These are phyloP conservation scores for Drosophila neonasuta DNA, from an alignment of 2,888 invertebrate species.

Conservation along the genomic window DNA sequence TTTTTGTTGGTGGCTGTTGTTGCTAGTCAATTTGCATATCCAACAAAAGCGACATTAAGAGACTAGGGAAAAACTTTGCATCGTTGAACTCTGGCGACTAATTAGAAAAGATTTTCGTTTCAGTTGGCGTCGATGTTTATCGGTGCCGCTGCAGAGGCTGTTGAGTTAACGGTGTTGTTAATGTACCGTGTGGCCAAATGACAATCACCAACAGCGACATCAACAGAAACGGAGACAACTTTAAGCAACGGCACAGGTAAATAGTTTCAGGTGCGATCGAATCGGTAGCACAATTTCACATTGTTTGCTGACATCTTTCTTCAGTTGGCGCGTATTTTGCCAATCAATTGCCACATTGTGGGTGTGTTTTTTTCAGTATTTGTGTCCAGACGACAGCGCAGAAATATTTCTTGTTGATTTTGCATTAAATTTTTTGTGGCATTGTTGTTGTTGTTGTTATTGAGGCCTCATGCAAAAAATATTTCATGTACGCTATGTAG, in stretches of 20 bases:
- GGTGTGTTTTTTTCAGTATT: conserved; percentile 39
- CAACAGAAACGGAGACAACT: neutral
- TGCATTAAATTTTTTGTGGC: conserved; percentile 60
- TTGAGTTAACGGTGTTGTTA: conserved; percentile 57
- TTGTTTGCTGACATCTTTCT: conserved; percentile 65
- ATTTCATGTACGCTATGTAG: conserved; percentile 52
- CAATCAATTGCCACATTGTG: conserved; percentile 70
- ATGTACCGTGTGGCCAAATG: conserved; percentile 54
- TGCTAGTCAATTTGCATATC: conserved; percentile 62
- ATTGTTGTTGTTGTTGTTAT: conserved; percentile 16
- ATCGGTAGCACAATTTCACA: conserved; percentile 69
- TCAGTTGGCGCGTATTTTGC: conserved; percentile 51
- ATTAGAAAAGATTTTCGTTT: conserved; percentile 67
- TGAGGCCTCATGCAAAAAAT: conserved; percentile 67
- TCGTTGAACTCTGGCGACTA: conserved; percentile 55
- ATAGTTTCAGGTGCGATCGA: conserved; percentile 51
- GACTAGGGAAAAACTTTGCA: conserved; percentile 62
- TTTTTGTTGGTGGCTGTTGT: conserved; percentile 20
- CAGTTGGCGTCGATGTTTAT: conserved; percentile 47
- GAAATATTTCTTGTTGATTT: conserved; percentile 61
- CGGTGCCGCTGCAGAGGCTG: conserved; percentile 35
- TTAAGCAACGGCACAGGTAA: conserved; percentile 26
- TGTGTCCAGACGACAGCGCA: conserved; percentile 20
- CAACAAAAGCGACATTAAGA: conserved; percentile 53
- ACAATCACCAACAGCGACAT: conserved; percentile 1